A percentile compares a stretch with the other conserved stretches of the same genome.
Conservation (phyloP, 2,888 invertebrate species). For the Hypena proboscidalis region DNA sequence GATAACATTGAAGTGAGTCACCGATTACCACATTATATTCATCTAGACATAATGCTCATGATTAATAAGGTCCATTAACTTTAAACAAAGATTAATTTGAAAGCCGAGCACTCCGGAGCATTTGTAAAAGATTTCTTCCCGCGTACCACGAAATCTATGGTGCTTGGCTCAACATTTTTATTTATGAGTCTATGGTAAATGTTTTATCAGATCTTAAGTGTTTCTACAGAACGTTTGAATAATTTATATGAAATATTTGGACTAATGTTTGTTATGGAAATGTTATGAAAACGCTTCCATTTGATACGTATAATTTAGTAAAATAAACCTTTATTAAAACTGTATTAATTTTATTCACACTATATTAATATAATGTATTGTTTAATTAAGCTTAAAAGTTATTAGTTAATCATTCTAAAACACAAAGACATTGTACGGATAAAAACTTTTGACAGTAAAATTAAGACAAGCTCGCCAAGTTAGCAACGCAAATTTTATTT, state of each 20-base stretch:
- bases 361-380: no score
- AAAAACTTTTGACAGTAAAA: no score
- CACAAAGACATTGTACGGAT: no score
- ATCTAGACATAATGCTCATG: constrained; percentile 75
- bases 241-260: constrained; percentile 10
- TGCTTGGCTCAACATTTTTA: constrained; percentile 20
- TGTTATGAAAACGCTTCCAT: neutral
- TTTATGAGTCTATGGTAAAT: constrained; percentile 21
- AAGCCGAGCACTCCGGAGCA: constrained; percentile 45
- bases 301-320: no score
- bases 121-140: constrained; percentile 45
- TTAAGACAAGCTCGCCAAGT: no score
- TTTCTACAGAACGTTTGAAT: constrained; percentile 17
- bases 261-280: constrained; percentile 7
- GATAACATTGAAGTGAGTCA: constrained; percentile 69
- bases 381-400: no score
- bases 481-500: no score
- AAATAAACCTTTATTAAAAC: neutral
- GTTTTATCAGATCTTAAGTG: constrained; percentile 22
- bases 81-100: constrained; percentile 81
- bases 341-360: constrained; percentile 7
- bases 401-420: no score
- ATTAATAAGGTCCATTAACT: constrained; percentile 80
- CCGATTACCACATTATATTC: constrained; percentile 76
- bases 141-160: constrained; percentile 47